Evolutionary conservation across 2,888 invertebrate species (phyloP), one percentile per base, ranked within the genome.

Genomic region (Tenthredo distinguenda): DNA sequence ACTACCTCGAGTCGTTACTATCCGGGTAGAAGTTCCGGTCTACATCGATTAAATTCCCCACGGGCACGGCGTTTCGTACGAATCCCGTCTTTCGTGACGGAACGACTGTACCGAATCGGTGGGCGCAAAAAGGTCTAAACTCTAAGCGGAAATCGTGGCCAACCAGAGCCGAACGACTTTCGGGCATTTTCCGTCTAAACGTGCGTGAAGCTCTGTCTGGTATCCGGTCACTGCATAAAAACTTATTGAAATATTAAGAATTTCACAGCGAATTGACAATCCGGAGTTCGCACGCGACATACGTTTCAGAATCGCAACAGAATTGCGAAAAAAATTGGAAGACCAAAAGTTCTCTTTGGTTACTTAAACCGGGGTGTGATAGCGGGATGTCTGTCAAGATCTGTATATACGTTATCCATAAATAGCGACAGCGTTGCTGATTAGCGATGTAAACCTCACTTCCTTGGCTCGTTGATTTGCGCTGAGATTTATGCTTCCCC

Each of bases 61-160:
- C 72, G 72, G 72, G 34, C 62, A 62, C 77, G 65, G 79, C 83
- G 72, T 15, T 76, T 18, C 34, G 72, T 43, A 40, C 74, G 40
- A 18, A 34, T 12, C n/a, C 58, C 58, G 74, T 50, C 15, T 47
- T 74, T 26, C 84, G 85, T 71, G 76, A 72, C 74, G 58, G 37
- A 84, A 58, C 26, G 31, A 74, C 37, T 71, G 76, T 68, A 68
- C 84, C 77, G 65, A 74, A 77, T 76, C 74, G 77, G 26, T 34
- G 26, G 37, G 37, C 43, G 65, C 15, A 84, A 65, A 83, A 83
- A 62, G 43, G 65, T 43, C 47, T 74, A 21, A 79, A 40, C 58
- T n/a, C 82, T 21, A 65, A 77, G 37, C 72, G 65, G 85, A 55
- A 81, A 86, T 85, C 84, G 83, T 71, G 50, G 65, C 65, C 68